Conservation (phyloP, 2,113 vertebrate genomes). For the Strigops habroptila region DNA sequence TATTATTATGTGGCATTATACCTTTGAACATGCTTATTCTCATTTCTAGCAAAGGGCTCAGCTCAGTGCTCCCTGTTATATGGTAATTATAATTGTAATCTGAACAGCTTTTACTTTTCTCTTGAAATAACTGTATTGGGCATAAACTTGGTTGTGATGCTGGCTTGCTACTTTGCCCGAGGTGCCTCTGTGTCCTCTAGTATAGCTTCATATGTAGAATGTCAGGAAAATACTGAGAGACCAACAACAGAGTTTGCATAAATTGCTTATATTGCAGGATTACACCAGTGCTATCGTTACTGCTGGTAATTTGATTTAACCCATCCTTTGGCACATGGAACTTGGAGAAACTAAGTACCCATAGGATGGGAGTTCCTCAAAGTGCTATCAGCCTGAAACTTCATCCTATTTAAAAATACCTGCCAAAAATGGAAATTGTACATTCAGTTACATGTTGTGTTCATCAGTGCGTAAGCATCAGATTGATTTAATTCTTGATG, state of each 20-base stretch:
- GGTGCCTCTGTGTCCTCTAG: slow-evolving; percentile 55
- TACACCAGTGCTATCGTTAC: neutral
- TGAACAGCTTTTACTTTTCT: slow-evolving; percentile 41
- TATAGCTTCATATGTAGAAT: neutral
- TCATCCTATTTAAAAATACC: neutral
- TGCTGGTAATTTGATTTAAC: slow-evolving; percentile 24
- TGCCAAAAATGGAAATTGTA: slow-evolving; percentile 18
- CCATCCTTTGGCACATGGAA: neutral
- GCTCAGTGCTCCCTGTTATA: slow-evolving; percentile 23
- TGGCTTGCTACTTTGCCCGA: slow-evolving; percentile 1
- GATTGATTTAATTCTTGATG: slow-evolving; percentile 34
- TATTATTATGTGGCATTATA: slow-evolving; percentile 60
- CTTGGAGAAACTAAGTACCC: slow-evolving; percentile 8
- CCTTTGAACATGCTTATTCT: slow-evolving; percentile 11
- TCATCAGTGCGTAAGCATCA: neutral
- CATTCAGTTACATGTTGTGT: neutral
- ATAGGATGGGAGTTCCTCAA: neutral
- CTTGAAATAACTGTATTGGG: slow-evolving; percentile 4
- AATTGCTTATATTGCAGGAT: slow-evolving; percentile 36
- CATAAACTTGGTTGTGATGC: slow-evolving; percentile 54
- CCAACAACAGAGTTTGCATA: neutral
- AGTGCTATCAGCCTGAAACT: neutral
- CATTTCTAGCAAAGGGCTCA: slow-evolving; percentile 38
- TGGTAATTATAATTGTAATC: slow-evolving; percentile 50
- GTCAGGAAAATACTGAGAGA: slow-evolving; percentile 44